phyloP scores from a whole-genome alignment of 2,797 vertebrate species.

The Periparus ater region DNA sequence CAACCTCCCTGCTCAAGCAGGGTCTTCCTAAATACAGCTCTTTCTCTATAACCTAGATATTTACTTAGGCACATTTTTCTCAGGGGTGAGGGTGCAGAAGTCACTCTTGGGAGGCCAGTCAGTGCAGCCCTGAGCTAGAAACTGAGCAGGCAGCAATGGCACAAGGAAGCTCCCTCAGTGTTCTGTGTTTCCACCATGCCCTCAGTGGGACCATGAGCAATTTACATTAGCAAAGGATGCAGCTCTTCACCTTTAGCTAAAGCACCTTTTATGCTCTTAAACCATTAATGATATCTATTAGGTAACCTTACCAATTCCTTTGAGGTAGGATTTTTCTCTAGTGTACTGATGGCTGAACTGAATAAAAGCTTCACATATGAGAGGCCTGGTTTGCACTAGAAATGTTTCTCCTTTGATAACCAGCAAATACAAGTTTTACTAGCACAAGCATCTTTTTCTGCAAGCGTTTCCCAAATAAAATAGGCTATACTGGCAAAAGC shows the following conservation, averaged over 20 bases:
- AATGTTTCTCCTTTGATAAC: conserved; percentile 6
- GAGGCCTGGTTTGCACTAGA: conserved; percentile 22
- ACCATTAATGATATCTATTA: conserved; percentile 41
- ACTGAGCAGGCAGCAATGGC: fast-evolving
- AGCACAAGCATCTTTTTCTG: conserved; percentile 45
- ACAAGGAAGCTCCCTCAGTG: not conserved
- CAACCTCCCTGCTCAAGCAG: not conserved
- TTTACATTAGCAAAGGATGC: not conserved
- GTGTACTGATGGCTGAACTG: conserved; percentile 13
- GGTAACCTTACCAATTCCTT: conserved; percentile 22
- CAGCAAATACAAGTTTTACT: conserved; percentile 41
- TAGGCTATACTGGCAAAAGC: conserved; percentile 51
- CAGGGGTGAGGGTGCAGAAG: not conserved
- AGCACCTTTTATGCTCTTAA: conserved; percentile 24
- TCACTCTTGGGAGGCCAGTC: not conserved
- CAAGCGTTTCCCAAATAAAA: conserved; percentile 52
- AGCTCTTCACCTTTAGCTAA: not conserved
- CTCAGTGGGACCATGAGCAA: not conserved
- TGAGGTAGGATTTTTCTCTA: conserved; percentile 38
- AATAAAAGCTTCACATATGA: conserved; percentile 21
- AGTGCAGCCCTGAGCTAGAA: not conserved
- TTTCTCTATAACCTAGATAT: not conserved
- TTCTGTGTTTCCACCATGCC: not conserved
- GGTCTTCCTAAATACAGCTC: not conserved
- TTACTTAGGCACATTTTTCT: not conserved